Evolutionary conservation across 2,797 vertebrate species (phyloP).

Genomic region (Chiloscyllium punctatum): DNA sequence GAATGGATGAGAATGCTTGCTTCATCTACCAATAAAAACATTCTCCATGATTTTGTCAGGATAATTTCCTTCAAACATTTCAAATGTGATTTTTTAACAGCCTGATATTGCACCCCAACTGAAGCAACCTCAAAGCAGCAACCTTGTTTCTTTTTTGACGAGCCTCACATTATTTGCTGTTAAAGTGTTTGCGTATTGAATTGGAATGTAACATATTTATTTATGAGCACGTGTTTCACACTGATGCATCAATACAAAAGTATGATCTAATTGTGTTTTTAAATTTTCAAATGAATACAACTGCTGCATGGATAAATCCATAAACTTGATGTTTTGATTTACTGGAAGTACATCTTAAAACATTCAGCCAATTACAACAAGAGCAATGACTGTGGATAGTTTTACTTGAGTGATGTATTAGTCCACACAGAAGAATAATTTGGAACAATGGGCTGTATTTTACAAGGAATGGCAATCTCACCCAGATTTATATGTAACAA

Average conservation of each 20-base stretch:
- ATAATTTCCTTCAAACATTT: neutral
- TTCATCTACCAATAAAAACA: neutral
- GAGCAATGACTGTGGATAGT: neutral
- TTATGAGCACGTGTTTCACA: neutral
- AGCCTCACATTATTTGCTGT: neutral
- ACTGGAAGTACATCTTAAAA: neutral
- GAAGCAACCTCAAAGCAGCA: neutral
- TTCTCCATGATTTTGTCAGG: neutral
- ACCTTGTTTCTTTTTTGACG: neutral
- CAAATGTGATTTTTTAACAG: neutral
- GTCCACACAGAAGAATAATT: neutral
- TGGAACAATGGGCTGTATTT: neutral
- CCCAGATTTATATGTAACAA: too few relatives aligned
- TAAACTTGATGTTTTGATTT: neutral
- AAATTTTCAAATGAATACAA: neutral
- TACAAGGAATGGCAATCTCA: neutral
- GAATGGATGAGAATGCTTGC: neutral
- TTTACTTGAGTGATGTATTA: neutral
- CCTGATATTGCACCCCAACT: neutral
- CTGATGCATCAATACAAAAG: neutral
- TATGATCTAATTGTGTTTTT: neutral
- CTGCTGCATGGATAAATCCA: neutral
- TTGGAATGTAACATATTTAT: neutral
- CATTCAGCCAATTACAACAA: neutral
- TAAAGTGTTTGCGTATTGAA: neutral